Conservation (phyloP, 1,140 invertebrate species). For the Neodiprion fabricii region DNA sequence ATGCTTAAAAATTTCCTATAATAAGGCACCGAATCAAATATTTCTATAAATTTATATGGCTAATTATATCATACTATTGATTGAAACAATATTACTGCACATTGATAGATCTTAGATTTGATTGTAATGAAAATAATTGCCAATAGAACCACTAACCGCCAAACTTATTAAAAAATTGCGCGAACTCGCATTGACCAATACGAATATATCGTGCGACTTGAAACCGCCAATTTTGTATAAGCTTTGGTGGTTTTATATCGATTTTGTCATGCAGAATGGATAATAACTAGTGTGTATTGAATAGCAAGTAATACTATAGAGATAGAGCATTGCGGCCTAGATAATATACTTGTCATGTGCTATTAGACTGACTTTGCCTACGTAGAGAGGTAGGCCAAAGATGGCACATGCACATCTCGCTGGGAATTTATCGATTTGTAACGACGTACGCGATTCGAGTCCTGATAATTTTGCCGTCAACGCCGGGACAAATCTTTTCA, state of each 20-base stretch:
- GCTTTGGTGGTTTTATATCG: constrained; percentile 31
- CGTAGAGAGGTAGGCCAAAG: constrained; percentile 40
- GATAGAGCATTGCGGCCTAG: constrained; percentile 54
- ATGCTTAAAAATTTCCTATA: constrained; percentile 27
- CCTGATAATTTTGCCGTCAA: too few relatives aligned
- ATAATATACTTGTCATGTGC: constrained; percentile 37
- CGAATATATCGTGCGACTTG: neutral
- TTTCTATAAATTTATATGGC: neutral
- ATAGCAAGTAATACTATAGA: constrained; percentile 42
- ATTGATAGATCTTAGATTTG: neutral
- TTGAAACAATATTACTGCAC: neutral
- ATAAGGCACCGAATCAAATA: constrained; percentile 41
- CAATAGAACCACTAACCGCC: constrained; percentile 23
- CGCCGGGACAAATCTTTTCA: too few relatives aligned
- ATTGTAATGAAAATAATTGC: neutral
- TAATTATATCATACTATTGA: neutral
- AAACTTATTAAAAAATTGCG: constrained; percentile 24
- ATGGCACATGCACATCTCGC: constrained; percentile 37
- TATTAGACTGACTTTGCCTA: constrained; percentile 41
- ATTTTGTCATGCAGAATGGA: constrained; percentile 37
- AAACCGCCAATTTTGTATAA: constrained; percentile 19
- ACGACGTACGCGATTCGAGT: neutral
- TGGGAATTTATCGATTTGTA: neutral
- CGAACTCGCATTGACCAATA: neutral
- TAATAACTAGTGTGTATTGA: constrained; percentile 34